Evolutionary conservation across 2,113 vertebrate species (phyloP).

Genomic region (Toxostoma redivivum): DNA sequence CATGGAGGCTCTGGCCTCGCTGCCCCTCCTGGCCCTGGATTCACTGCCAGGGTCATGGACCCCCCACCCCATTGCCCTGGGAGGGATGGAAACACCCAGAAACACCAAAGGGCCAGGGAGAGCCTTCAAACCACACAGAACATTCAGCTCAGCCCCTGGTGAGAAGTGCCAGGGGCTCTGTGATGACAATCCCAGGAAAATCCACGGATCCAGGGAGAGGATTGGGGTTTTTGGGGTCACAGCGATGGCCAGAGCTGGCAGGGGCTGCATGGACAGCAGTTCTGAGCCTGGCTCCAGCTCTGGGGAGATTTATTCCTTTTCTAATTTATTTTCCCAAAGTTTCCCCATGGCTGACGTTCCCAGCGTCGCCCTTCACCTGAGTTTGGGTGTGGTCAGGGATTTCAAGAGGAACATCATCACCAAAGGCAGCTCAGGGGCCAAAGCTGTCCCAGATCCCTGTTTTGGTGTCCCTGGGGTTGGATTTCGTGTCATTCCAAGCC

Average conservation of each 20-base stretch:
- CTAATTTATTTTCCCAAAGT: background rate
- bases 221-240: fast-evolving
- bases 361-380: fast-evolving
- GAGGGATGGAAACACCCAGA: fast-evolving
- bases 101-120: background rate
- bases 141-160: background rate
- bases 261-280: background rate
- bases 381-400: background rate
- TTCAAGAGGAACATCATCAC: background rate
- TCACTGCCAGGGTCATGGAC: fast-evolving
- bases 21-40: fast-evolving
- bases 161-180: background rate
- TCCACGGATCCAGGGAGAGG: fast-evolving
- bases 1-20: fast-evolving
- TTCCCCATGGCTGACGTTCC: fast-evolving
- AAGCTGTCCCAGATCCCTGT: background rate
- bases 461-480: background rate
- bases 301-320: background rate
- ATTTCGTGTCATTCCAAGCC: fast-evolving
- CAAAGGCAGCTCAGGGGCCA: no score
- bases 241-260: background rate
- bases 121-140: fast-evolving
- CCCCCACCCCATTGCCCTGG: background rate
- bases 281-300: background rate
- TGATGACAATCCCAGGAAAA: constrained; percentile 15